Evolutionary conservation across 2,797 vertebrate species (phyloP).

Genomic region (Dendrocincla fuliginosa): DNA sequence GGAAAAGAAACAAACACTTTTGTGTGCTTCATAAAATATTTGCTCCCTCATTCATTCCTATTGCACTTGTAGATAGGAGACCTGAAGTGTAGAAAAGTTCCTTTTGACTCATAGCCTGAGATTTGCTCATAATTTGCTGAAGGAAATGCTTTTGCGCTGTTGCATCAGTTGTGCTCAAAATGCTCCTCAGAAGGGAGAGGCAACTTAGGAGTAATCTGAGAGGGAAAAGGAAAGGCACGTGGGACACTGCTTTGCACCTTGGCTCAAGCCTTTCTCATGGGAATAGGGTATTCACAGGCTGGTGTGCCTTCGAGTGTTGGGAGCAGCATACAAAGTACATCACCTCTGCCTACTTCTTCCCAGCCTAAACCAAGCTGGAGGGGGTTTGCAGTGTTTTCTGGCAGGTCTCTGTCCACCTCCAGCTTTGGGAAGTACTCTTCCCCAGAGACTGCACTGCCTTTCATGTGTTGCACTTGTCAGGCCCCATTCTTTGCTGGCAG

Average conservation of each 20-base stretch:
- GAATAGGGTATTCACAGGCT: background rate
- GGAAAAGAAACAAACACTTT: background rate
- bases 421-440: background rate
- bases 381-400: background rate
- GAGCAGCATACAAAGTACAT: background rate
- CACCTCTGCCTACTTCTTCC: background rate
- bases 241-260: background rate
- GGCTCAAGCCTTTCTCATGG: background rate
- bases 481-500: background rate
- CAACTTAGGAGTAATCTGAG: background rate
- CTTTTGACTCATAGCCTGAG: background rate
- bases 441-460: background rate
- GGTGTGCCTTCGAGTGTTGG: background rate
- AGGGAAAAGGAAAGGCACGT: background rate
- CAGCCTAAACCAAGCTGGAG: background rate
- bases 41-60: background rate
- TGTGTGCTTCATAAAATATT: background rate
- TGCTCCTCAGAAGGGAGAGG: background rate
- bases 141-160: background rate
- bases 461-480: background rate
- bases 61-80: background rate
- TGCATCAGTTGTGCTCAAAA: fast-evolving
- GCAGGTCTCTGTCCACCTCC: background rate
- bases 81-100: background rate
- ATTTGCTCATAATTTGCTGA: background rate